These are phyloP conservation scores for Sarcophaga subvicina DNA, from an alignment of 2,888 invertebrate species.

Conservation along the genomic window DNA sequence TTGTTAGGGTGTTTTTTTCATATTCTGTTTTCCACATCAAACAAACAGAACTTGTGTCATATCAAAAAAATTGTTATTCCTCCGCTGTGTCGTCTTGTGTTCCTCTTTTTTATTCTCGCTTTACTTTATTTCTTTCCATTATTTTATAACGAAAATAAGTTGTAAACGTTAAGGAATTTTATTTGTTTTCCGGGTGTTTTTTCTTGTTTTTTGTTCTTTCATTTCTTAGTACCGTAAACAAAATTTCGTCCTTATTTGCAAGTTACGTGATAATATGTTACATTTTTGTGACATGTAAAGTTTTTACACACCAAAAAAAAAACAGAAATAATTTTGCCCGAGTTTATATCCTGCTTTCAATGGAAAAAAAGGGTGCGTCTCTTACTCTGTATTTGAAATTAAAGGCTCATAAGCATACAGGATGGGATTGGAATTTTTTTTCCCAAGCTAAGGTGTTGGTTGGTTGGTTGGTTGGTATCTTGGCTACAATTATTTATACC, in stretches of 20 bases:
- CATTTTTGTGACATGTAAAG: conserved; percentile 56
- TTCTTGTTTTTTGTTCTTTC: no score
- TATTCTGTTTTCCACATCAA: not conserved
- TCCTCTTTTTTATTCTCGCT: no score
- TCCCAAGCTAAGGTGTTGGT: not conserved
- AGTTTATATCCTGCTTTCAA: conserved; percentile 14
- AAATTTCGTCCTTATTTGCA: conserved; percentile 39
- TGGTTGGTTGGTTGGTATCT: no score
- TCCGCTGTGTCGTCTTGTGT: no score
- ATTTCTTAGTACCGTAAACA: no score
- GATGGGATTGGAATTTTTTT: no score
- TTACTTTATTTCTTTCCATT: no score
- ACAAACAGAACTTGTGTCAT: conserved; percentile 35
- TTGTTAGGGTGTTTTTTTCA: not conserved
- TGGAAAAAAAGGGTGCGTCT: conserved; percentile 59
- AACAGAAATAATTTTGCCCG: not conserved
- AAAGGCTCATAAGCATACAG: conserved; percentile 26
- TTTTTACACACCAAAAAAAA: not conserved
- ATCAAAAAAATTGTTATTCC: conserved; percentile 12
- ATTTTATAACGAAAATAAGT: conserved; percentile 25
- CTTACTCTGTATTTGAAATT: not conserved
- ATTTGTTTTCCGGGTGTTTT: not conserved
- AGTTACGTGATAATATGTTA: conserved; percentile 67
- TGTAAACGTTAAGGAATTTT: conserved; percentile 50
- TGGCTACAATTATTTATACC: no score